phyloP scores from a whole-genome alignment of 2,888 invertebrate genomes.

The Maniola hyperantus region DNA sequence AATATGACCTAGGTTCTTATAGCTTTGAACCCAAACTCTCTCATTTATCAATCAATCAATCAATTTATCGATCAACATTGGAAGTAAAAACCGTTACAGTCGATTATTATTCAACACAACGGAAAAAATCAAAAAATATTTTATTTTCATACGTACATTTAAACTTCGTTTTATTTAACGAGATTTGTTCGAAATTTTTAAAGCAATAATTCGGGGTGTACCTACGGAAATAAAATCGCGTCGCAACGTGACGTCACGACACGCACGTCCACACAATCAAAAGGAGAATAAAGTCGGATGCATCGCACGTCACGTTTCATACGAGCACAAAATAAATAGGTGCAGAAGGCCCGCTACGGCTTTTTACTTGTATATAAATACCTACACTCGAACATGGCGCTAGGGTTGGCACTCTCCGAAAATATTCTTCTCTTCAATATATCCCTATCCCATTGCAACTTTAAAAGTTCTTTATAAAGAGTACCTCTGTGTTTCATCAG shows the following conservation, averaged over 20 bases:
- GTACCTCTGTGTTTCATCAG: too few relatives aligned
- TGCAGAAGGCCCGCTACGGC: too few relatives aligned
- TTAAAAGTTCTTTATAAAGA: too few relatives aligned
- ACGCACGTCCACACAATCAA: constrained; percentile 73
- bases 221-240: constrained; percentile 27
- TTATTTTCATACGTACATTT: neutral
- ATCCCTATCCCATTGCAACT: too few relatives aligned
- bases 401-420: too few relatives aligned
- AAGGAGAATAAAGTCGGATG: constrained; percentile 66
- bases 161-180: constrained; percentile 24
- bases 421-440: too few relatives aligned
- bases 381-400: too few relatives aligned
- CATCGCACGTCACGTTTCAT: constrained; percentile 46
- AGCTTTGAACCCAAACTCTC: neutral
- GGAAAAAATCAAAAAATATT: neutral
- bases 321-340: neutral
- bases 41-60: neutral
- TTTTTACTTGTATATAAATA: too few relatives aligned
- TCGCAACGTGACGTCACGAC: constrained; percentile 49
- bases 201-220: constrained; percentile 7
- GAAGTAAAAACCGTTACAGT: neutral
- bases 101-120: neutral
- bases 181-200: constrained; percentile 20
- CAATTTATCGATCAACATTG: neutral
- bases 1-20: too few relatives aligned